phyloP scores from a whole-genome alignment of 2,113 vertebrate genomes.

The Carassius gibelio region DNA sequence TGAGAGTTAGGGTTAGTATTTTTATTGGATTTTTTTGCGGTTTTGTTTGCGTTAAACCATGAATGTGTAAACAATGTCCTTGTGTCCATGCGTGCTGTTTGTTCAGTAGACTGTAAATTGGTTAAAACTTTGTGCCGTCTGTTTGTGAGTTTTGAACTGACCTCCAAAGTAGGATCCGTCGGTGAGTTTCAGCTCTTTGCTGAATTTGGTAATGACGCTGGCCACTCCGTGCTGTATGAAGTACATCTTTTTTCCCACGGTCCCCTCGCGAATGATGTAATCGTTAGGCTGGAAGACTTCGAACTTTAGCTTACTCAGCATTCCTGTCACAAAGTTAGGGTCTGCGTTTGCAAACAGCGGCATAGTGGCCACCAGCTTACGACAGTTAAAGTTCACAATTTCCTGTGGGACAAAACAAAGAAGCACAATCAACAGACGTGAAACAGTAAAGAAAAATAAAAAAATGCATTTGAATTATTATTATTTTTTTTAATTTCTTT shows the following conservation, averaged over 20 bases:
- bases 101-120: too few species aligned
- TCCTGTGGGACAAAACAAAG: conserved; percentile 76
- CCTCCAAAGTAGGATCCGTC: conserved; percentile 99
- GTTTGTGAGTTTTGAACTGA: conserved; percentile 67
- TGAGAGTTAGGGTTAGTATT: neutral
- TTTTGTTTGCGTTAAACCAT: conserved; percentile 12
- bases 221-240: conserved; percentile 98
- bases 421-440: neutral
- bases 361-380: conserved; percentile 97
- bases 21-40: conserved; percentile 7
- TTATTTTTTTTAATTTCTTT: too few species aligned
- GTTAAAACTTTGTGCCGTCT: too few species aligned
- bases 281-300: conserved; percentile 98
- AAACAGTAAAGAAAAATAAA: too few species aligned
- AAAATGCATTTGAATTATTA: too few species aligned
- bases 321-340: conserved; percentile 97
- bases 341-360: conserved; percentile 97
- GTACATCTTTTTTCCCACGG: conserved; percentile 99
- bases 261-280: conserved; percentile 96
- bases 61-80: too few species aligned
- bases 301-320: conserved; percentile 96
- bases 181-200: conserved; percentile 95
- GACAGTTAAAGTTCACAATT: conserved; percentile 98
- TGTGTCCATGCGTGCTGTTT: too few species aligned
- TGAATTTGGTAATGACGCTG: conserved; percentile 96